Evolutionary conservation across 2,888 invertebrate species (phyloP).

Genomic region (Ptychoptera albimana): DNA sequence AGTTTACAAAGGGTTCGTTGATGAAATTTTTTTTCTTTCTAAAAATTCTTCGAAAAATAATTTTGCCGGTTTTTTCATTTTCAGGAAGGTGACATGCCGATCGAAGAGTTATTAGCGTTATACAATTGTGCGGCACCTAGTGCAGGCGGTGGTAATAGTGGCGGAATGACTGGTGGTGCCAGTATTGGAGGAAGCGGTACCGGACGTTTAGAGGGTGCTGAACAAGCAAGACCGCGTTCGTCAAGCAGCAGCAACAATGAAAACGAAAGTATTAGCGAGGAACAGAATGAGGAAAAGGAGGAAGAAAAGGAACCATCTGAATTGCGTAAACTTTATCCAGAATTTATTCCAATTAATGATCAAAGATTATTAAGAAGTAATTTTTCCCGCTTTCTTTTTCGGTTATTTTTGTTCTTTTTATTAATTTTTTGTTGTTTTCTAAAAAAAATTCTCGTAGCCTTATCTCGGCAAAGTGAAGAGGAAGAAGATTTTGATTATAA

Average conservation of each 20-base stretch:
- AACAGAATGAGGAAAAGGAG: constrained; percentile 19
- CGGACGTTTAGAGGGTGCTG: neutral
- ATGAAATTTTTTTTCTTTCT: constrained; percentile 21
- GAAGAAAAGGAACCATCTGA: constrained; percentile 30
- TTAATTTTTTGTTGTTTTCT: neutral
- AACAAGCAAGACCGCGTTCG: neutral
- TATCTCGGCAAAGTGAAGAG: constrained; percentile 63
- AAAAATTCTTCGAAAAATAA: too few species aligned
- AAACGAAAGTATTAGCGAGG: constrained; percentile 10
- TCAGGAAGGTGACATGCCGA: constrained; percentile 85
- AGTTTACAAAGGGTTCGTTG: constrained; percentile 76
- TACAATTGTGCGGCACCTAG: constrained; percentile 52
- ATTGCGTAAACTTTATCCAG: constrained; percentile 36
- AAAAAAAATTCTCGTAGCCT: constrained; percentile 31
- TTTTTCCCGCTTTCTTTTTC: neutral
- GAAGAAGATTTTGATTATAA: constrained; percentile 71
- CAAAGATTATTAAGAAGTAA: constrained; percentile 37
- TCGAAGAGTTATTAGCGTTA: constrained; percentile 79
- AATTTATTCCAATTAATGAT: constrained; percentile 25
- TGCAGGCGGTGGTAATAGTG: constrained; percentile 16
- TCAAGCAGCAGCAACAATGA: neutral
- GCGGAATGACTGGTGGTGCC: constrained; percentile 13
- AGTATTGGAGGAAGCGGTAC: too few species aligned
- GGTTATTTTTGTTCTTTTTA: too few species aligned
- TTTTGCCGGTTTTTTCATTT: neutral